Percentiles rank a stretch among this genome's conserved stretches.
These are phyloP conservation scores for Gorsachius magnificus DNA, from an alignment of 2,797 vertebrate genomes.

Conservation along the genomic window DNA sequence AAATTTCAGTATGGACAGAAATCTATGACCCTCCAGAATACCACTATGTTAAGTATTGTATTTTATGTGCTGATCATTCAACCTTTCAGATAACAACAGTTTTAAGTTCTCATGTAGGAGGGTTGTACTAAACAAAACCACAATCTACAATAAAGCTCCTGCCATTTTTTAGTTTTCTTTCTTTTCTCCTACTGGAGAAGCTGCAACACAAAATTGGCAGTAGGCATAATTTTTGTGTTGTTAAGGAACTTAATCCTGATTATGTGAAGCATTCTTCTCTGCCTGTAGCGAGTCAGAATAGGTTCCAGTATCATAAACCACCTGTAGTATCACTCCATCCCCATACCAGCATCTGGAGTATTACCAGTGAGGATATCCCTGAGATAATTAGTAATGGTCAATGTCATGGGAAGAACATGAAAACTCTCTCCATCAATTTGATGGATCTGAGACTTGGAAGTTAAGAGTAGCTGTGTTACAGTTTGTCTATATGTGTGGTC, in stretches of 20 bases:
- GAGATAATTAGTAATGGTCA: slow-evolving; percentile 60
- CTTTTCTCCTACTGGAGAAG: not conserved
- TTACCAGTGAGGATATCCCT: slow-evolving; percentile 15
- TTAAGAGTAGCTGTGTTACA: slow-evolving; percentile 8
- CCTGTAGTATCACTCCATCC: not conserved
- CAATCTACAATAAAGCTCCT: not conserved
- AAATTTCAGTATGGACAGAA: not conserved
- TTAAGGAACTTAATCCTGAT: not conserved
- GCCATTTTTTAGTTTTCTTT: not conserved
- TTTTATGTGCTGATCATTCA: not conserved
- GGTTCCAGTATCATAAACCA: not conserved
- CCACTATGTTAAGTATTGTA: not conserved
- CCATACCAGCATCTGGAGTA: slow-evolving; percentile 35
- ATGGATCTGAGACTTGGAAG: slow-evolving; percentile 10
- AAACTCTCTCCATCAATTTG: slow-evolving; percentile 51
- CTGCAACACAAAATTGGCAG: not conserved
- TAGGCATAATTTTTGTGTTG: not conserved
- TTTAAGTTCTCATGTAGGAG: not conserved
- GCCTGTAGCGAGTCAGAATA: not conserved
- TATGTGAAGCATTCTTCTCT: not conserved
- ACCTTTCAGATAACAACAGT: not conserved
- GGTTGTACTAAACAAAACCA: not conserved
- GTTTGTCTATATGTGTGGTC: not conserved
- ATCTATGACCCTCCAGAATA: not conserved
- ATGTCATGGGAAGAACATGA: slow-evolving; percentile 48